Base-by-base conservation (phyloP, 2,797 vertebrate genomes). In the Tiaroga cobitis region DNA sequence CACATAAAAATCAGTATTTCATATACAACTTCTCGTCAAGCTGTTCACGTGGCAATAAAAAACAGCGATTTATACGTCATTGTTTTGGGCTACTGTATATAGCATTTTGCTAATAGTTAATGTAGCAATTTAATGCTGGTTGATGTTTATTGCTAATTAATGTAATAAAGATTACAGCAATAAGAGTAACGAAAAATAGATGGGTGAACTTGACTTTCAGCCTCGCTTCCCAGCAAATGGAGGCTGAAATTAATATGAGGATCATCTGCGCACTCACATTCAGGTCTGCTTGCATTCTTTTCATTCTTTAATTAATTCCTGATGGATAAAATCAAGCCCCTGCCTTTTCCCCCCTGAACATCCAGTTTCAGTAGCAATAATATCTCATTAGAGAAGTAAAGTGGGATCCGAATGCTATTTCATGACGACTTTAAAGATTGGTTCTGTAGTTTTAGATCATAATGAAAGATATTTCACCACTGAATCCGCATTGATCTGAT, bases 391-490 rank as follows among this genome's bases (percentile, higher is more conserved):
- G 18, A 51, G 46, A 13, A 34, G 29, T 75, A 21, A 32, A 74
- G 43, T 21, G 18, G 46, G 10, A 10, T 74, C 46, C 18, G 10
- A 7, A 34, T 56, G 46, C 46, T 21, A 4, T 76, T 76, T 56
- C 32, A 56, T 9, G 9, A 34, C 7, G 26, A 74, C 26, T 29
- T 46, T 68, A 24, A 32, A 80, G 26, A 15, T 49, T 19, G 34
- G 7, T 72, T 29, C 9, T 61, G 10, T 78, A 61, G 13, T 61
- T 63, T 78, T 83, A 83, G 70, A 82, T 80, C 68, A 85, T 76
- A 83, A n/a, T 41, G 37, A 73, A 46, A 37, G 80, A 67, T 67
- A 79, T 65, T 65, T 65, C 29, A 8, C 6, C 61, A 18, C 26
- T 65, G 26, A 16, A 8, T 63, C 11, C 1, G 1, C n/a, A 63